Evolutionary conservation across 2,888 invertebrate genomes (phyloP).

Genomic region (Hartigia nigra): DNA sequence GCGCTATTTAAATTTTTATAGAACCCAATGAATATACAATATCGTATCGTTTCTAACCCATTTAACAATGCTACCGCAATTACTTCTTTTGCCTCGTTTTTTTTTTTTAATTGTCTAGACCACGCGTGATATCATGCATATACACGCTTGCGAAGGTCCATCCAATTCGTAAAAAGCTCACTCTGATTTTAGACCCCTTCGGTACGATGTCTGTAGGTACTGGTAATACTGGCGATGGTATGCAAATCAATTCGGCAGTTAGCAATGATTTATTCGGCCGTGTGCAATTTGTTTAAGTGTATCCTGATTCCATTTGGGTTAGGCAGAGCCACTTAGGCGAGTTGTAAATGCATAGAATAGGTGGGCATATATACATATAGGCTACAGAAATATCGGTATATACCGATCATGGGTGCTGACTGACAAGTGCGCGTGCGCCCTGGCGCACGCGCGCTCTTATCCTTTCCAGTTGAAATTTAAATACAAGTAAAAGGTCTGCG

Average conservation of each 20-base stretch:
- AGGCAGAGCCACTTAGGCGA: slow-evolving; percentile 41
- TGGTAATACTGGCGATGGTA: slow-evolving; percentile 48
- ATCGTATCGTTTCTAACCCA: neutral
- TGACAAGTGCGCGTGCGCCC: slow-evolving; percentile 23
- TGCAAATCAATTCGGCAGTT: slow-evolving; percentile 63
- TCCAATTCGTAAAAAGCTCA: slow-evolving; percentile 59
- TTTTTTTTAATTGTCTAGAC: neutral
- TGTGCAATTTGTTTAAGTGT: slow-evolving; percentile 65
- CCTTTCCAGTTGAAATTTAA: slow-evolving; percentile 59
- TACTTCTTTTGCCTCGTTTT: neutral
- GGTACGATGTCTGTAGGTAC: slow-evolving; percentile 36
- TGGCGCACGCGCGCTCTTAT: slow-evolving; percentile 30
- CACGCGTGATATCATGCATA: neutral
- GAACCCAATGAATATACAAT: neutral
- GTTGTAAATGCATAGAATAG: slow-evolving; percentile 41
- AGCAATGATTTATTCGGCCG: slow-evolving; percentile 58
- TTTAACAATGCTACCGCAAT: neutral
- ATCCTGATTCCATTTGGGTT: slow-evolving; percentile 62
- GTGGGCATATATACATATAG: slow-evolving; percentile 22
- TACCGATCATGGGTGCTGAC: neutral
- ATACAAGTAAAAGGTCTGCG: slow-evolving; percentile 62
- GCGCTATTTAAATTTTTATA: neutral
- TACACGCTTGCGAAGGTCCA: slow-evolving; percentile 21
- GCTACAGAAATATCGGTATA: slow-evolving; percentile 16
- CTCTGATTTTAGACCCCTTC: slow-evolving; percentile 51